phyloP scores from a whole-genome alignment of 2,113 vertebrate species.

The Pungitius pungitius region DNA sequence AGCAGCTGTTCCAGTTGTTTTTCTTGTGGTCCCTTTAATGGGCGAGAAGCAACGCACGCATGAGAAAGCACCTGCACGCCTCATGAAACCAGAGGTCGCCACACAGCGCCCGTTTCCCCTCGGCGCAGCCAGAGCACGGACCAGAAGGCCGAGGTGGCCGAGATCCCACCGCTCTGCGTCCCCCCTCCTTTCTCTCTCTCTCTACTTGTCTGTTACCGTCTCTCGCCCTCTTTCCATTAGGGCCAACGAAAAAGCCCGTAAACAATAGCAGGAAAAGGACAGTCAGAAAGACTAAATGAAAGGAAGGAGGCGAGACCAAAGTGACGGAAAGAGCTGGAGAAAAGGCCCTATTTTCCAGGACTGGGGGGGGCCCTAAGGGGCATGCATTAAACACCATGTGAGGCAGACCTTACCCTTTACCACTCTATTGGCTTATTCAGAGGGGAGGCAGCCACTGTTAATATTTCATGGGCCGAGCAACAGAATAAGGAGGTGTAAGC shows the following conservation, averaged over 20 bases:
- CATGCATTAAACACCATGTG: constrained; percentile 70
- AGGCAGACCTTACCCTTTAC: constrained; percentile 72
- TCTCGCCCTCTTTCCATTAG: constrained; percentile 14
- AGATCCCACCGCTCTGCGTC: constrained; percentile 54
- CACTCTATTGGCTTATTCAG: constrained; percentile 71
- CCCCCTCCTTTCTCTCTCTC: constrained; percentile 29
- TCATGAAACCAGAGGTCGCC: constrained; percentile 76
- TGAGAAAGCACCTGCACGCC: constrained; percentile 68
- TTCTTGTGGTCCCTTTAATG: constrained; percentile 53
- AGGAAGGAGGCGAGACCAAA: constrained; percentile 11
- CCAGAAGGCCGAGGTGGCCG: constrained; percentile 64
- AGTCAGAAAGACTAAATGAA: constrained; percentile 18
- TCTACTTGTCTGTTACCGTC: not conserved
- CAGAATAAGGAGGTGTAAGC: constrained; percentile 64
- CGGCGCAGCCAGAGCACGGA: constrained; percentile 67
- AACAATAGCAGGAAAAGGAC: not conserved
- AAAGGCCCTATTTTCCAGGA: constrained; percentile 56
- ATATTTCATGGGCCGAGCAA: constrained; percentile 77
- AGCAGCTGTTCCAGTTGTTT: constrained; percentile 59
- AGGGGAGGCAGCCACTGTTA: constrained; percentile 63
- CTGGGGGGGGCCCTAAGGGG: constrained; percentile 54
- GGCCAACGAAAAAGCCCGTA: constrained; percentile 2
- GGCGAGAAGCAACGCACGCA: constrained; percentile 66
- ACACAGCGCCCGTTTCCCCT: constrained; percentile 71
- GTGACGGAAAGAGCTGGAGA: constrained; percentile 27